Evolutionary conservation across 1,140 invertebrate species (phyloP), one percentile per base, ranked within the genome.

Genomic region (Leptonema lineaticorne): DNA sequence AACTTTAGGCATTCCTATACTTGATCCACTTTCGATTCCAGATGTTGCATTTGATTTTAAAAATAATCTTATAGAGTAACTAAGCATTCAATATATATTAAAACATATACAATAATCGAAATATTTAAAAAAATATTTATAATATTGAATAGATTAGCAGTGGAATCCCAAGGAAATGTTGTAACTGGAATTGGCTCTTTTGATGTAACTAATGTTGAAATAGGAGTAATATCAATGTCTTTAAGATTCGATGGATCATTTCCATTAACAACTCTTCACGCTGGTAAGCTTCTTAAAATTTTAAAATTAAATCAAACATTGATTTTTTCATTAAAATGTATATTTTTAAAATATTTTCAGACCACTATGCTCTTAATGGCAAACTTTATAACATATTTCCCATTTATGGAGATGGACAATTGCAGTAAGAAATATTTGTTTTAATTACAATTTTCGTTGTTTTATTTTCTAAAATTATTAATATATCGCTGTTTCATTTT

Each of bases 331-430:
- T 18, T 22, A 28, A 46, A 16, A 45, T 20, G 7, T 27, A 8
- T 68, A 60, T 29, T 29, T 58, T 33, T 57, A 41, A 45, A 29
- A 26, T 66, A 73, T 68, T 76, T 75, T 37, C 70, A 81, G 79
- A 75, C 26, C 59, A 72, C 24, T 81, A 81, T 60, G 65, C 75
- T 18, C 74, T 79, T 62, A 59, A 72, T n/a, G 78, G 79, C 22
- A 50, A 74, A 45, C 63, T 79, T 30, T 75, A 73, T 27, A 69
- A 74, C 11, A 72, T 69, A 11, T 41, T 81, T 26, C 78, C 77
- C 0, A 59, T 81, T 18, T 65, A 68, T 45, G 79, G 79, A 63
- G 45, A 74, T 18, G 79, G 79, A 58, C 69, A 41, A 37, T 53
- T 75, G 18, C 69, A 76, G 79, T 81, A 70, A 76, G 78, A 74